These are phyloP conservation scores for Aurelia aurita DNA, from an alignment of 30 jellyfish, hydroid and myxozoan genomes.

Conservation along the genomic window DNA sequence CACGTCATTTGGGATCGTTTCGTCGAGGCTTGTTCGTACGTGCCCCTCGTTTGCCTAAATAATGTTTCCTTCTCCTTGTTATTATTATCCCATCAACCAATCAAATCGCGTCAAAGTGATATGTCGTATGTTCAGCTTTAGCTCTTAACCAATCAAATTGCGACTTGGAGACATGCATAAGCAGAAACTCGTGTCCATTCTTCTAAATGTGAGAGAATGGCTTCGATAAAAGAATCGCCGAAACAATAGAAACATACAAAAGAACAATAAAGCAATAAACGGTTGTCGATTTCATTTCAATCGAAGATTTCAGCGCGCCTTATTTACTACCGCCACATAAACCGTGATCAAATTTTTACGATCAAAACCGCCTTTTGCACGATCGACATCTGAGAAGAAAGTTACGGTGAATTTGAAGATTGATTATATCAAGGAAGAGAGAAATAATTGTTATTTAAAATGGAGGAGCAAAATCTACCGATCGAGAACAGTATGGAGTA, in stretches of 20 bases:
- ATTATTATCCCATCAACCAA: constrained; percentile 8
- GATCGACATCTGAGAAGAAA: too few species aligned
- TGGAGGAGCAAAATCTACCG: not conserved
- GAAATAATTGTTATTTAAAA: not conserved
- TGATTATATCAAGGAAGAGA: too few species aligned
- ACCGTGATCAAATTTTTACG: too few species aligned
- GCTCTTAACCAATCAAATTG: constrained; percentile 4
- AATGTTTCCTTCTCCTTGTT: constrained; percentile 15
- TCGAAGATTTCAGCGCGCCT: not conserved
- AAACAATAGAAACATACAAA: constrained; percentile 16
- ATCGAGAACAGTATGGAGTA: constrained; percentile 1
- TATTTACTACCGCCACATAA: too few species aligned
- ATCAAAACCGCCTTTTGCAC: too few species aligned
- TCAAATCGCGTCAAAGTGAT: not conserved
- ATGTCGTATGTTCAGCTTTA: not conserved
- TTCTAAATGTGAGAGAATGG: constrained; percentile 18
- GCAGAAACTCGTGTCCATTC: constrained; percentile 12
- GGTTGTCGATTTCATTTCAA: constrained; percentile 54
- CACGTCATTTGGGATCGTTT: not conserved
- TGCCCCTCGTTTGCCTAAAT: constrained; percentile 30
- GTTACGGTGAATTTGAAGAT: too few species aligned
- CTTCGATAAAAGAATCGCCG: constrained; percentile 44
- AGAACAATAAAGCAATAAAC: constrained; percentile 17
- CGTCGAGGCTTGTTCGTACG: constrained; percentile 28
- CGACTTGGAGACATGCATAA: not conserved